Percentiles rank a stretch among this genome's conserved stretches.
Evolutionary conservation across 2,888 invertebrate genomes (phyloP).

Genomic region (Oxystoma pomonae): DNA sequence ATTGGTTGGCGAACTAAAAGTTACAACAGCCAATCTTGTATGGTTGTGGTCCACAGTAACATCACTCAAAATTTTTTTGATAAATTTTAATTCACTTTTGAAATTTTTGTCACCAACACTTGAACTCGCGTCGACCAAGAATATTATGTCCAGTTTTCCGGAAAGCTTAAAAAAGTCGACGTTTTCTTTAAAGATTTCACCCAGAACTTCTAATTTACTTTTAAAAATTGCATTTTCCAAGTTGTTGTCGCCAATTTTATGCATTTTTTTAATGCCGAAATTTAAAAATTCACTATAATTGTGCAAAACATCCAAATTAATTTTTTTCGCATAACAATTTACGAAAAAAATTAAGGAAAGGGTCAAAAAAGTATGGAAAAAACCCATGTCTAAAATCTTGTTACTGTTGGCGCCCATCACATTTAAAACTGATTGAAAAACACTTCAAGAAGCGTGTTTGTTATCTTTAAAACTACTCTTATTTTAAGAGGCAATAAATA

Average conservation of each 20-base stretch:
- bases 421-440: too few species aligned
- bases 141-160: conserved; percentile 56
- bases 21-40: conserved; percentile 61
- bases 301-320: conserved; percentile 31
- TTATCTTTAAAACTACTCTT: too few species aligned
- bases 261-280: conserved; percentile 42
- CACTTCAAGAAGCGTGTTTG: too few species aligned
- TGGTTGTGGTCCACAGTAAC: conserved; percentile 61
- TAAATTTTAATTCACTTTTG: conserved; percentile 62
- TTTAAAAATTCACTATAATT: conserved; percentile 44
- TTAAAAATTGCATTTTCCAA: conserved; percentile 46
- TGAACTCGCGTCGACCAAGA: conserved; percentile 66
- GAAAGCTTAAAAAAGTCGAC: conserved; percentile 50
- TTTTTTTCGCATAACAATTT: conserved; percentile 21
- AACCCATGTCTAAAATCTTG: too few species aligned
- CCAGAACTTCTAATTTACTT: conserved; percentile 54
- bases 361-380: neutral
- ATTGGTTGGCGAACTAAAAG: conserved; percentile 58
- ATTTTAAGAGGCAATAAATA: too few species aligned
- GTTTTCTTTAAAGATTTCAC: conserved; percentile 53
- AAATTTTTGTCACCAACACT: conserved; percentile 65
- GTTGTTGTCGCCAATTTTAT: conserved; percentile 31
- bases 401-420: too few species aligned
- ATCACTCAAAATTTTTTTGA: conserved; percentile 61
- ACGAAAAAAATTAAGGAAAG: neutral